These are phyloP conservation scores for Indri indri DNA, from an alignment of 2,113 vertebrate species.

Conservation along the genomic window DNA sequence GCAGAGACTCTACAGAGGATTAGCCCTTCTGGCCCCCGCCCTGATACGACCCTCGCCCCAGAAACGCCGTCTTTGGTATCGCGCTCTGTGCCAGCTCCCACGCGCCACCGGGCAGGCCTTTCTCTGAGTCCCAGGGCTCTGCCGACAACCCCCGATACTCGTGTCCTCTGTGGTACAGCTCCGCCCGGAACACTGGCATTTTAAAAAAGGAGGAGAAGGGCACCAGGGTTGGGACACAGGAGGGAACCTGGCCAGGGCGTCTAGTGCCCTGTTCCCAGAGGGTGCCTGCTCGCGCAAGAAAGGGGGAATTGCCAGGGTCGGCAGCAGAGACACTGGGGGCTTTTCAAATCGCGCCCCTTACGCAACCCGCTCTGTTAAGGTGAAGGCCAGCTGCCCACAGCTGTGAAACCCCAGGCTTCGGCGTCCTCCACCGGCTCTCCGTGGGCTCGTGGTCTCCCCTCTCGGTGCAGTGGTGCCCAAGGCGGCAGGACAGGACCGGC, in stretches of 20 bases:
- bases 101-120: background rate
- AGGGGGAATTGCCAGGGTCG: background rate
- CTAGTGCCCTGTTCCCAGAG: background rate
- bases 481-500: background rate
- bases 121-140: background rate
- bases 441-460: background rate
- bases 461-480: rapidly evolving
- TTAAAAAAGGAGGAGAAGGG: background rate
- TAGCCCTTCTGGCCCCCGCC: background rate
- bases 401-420: background rate
- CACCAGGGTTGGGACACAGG: too few relatives aligned
- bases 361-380: background rate
- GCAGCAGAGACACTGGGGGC: background rate
- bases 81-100: rapidly evolving
- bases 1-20: background rate
- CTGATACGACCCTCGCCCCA: background rate
- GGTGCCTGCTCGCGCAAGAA: rapidly evolving
- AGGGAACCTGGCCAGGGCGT: rapidly evolving
- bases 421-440: rapidly evolving
- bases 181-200: background rate
- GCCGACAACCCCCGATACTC: background rate
- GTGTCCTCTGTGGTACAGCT: background rate
- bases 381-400: too few relatives aligned
- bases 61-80: background rate
- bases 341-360: background rate